Base-by-base conservation (phyloP, 2,797 vertebrate species). In the Rallus crepitans region DNA sequence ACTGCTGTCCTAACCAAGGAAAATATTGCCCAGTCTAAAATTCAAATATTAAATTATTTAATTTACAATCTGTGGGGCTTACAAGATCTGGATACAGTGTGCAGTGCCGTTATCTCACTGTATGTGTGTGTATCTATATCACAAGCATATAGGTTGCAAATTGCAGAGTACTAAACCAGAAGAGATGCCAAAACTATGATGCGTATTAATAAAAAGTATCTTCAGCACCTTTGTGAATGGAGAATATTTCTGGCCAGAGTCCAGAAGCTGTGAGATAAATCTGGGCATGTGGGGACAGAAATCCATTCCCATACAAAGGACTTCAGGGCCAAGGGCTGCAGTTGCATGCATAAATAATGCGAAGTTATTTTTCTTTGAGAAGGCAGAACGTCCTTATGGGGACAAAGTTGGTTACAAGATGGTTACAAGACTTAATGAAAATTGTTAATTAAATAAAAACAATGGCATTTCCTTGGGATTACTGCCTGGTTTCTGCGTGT, bases 21-120 rank as follows among this genome's bases (percentile, higher is more conserved):
- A 98, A 97, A 96, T 97, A 98, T 97, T 76, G 70, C 94, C 93
- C 93, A 96, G 97, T 97, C 95, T 97, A 85, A 97, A 97, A 98
- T 97, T 96, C 97, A 97, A 98, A 97, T 98, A 98, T 97, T 98
- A 97, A 97, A 97, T 97, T 97, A 96, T 96, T 96, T 95, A 96
- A 96, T 96, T 96, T 94, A 86, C 71, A 92, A 17, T 84, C 52
- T 87, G 17, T 75, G 71, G 15, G 28, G 78, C 59, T 90, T 87
- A 72, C 31, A 84, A 63, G 82, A 79, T 81, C 83, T 85, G 71
- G 63, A 88, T 79, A 66, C 33, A 53, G 55, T 57, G 28, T 84
- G 27, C 57, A 83, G 25, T 6, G 71, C 59, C 66, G 71, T 82
- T 86, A 72, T 91, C 88, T 70, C 69, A 63, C 63, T 68, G 42